Evolutionary conservation across 2,113 vertebrate species (phyloP), one percentile per base, ranked within the genome.

Genomic region (Arizona elegans): DNA sequence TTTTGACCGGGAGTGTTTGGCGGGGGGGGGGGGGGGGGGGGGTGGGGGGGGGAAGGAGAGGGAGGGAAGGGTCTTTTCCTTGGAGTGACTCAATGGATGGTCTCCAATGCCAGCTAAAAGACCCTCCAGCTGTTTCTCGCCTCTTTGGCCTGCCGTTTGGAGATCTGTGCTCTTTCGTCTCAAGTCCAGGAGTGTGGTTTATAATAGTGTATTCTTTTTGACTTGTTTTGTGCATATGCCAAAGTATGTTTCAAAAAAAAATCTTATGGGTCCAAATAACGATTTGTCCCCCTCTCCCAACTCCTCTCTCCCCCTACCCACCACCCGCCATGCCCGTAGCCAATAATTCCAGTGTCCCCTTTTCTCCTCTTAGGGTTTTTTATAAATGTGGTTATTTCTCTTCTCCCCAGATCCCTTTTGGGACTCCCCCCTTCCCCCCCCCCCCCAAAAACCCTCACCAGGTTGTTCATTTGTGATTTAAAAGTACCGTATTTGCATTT

Each of bases 91-190:
- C 17, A 29, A 94, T 95, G 94, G 96, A 96, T 96, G 96, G 95
- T 94, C 91, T 56, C 95, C 90, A 62, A 92, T 94, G 95, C 96
- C 23, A 15, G 62, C 96, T 89, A 96, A 91, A 91, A 95, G 92
- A 75, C 89, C 26, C 93, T 94, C 93, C 86, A 93, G 96, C 93
- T 92, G 59, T 97, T 97, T 96, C 93, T 96, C 97, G 91, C 94
- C 91, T 81, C 95, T 97, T 96, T 96, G 94, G 95, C 96, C 91
- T 94, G 91, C 95, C 97, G 91, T 97, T 96, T 96, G 5, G 92
- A 96, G 75, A 94, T 95, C 50, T n/a, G 96, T 94, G 96, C 95
- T 96, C 96, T 95, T 59, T 94, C 96, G 93, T 96, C 94, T 95
- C 97, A 95, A 95, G 96, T 97, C 93, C 96, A 95, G 95, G 94